phyloP scores from a whole-genome alignment of 2,797 vertebrate species.

The Aselliscus stoliczkanus region DNA sequence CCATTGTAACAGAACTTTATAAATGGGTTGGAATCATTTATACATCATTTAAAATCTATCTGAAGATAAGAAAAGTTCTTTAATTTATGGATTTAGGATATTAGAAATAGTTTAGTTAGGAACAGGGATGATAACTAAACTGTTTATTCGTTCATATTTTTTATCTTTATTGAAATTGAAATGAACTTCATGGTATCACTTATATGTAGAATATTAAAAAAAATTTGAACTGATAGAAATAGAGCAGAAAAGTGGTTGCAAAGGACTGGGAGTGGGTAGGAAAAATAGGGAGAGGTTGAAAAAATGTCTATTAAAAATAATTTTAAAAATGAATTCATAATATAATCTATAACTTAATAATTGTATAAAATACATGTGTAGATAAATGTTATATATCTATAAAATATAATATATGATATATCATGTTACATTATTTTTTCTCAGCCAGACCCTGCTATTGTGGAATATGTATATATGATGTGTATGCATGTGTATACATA shows the following conservation, averaged over 20 bases:
- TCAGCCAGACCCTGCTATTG: neutral
- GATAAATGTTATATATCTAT: neutral
- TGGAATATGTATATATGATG: neutral
- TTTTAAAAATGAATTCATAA: neutral
- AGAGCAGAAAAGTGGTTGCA: neutral
- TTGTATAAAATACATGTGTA: neutral
- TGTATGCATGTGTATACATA: neutral
- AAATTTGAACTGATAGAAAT: neutral
- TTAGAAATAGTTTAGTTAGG: neutral
- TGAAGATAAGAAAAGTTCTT: neutral
- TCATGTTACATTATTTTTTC: neutral
- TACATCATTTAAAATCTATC: neutral
- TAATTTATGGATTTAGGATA: neutral
- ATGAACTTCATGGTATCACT: neutral
- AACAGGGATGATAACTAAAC: neutral
- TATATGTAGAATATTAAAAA: neutral
- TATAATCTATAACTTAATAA: neutral
- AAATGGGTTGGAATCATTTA: neutral
- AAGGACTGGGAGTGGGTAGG: too few species aligned
- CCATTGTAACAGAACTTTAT: neutral
- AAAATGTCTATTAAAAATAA: neutral
- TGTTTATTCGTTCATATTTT: neutral
- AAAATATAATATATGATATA: neutral
- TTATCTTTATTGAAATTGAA: neutral
- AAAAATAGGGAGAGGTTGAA: neutral